A percentile compares a stretch with the other conserved stretches of the same genome.
phyloP scores from a whole-genome alignment of 2,888 invertebrate species.

The Watsonalla cultraria region DNA sequence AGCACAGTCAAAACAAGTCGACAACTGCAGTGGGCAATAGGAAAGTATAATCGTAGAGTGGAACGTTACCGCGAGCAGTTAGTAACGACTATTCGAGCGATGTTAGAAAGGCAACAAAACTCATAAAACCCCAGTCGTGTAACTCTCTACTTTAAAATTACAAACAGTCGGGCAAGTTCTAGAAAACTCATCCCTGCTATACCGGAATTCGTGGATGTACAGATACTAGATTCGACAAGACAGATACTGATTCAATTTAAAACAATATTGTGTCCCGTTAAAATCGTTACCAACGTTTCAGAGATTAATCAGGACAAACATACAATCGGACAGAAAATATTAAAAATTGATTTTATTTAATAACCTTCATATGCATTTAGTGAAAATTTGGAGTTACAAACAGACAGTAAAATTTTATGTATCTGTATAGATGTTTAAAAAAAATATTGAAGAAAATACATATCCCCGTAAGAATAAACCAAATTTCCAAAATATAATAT shows the following conservation, averaged over 20 bases:
- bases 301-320: no score
- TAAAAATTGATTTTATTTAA: no score
- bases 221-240: constrained; percentile 23
- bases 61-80: constrained; percentile 10
- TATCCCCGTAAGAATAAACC: no score
- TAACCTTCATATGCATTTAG: constrained; percentile 7
- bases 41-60: neutral
- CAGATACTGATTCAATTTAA: neutral
- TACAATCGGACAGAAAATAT: no score
- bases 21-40: neutral
- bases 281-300: no score
- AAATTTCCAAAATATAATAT: no score
- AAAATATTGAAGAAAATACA: no score
- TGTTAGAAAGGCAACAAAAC: constrained; percentile 54
- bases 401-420: constrained; percentile 3
- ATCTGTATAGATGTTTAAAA: no score
- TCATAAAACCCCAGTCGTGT: constrained; percentile 62
- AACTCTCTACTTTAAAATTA: constrained; percentile 73
- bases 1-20: neutral
- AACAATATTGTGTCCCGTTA: no score
- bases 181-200: constrained; percentile 59
- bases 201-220: constrained; percentile 5
- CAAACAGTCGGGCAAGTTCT: constrained; percentile 72
- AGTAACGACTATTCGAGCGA: constrained; percentile 33
- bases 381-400: constrained; percentile 3